Base-by-base conservation (phyloP, 2,113 vertebrate species). In the Nannospalax galili region DNA sequence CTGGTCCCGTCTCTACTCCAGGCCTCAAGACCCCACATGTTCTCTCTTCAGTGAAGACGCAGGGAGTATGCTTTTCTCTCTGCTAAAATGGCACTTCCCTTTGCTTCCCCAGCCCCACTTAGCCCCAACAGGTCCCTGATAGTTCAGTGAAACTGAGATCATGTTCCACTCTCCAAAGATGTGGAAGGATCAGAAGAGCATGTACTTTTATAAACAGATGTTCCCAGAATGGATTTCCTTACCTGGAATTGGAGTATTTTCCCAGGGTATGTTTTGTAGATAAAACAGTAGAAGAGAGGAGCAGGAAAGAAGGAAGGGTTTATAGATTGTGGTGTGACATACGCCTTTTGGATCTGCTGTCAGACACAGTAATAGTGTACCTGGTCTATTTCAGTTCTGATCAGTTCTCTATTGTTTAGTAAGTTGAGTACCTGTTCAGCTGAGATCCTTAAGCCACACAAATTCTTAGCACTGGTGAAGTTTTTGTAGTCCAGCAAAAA, bases 371-470 rank as follows among this genome's bases (percentile, higher is more conserved):
- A 74, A 56, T 32, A 48, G 26, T 14, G 28, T 73, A 48, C 24
- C 6, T 37, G n/a, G 20, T 20, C n/a, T 56, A 45, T 82, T 88
- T 84, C 20, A 67, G 67, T 84, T 88, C 60, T 70, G 62, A 65
- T 35, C 24, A 75, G n/a, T 45, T 88, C 16, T 84, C 77, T 40
- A 40, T 77, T 80, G 26, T 10, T 70, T 67, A 84, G 28, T 24
- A 24, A 88, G 1, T 11, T 84, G 24, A 84, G 26, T 40, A 62
- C 11, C 40, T 69, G 73, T 60, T 56, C 14, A 94, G n/a, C 40
- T 87, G 14, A 84, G 48, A 56, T 79, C 58, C 84, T 93, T 84
- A 90, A 90, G 92, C 78, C 19, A 82, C 48, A 52, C 26, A 79
- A 28, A 90, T 79, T 90, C 5, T 70, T 82, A 65, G 56, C 70